phyloP scores from a whole-genome alignment of 2,888 invertebrate genomes.

The Omphaloscelis lunosa region DNA sequence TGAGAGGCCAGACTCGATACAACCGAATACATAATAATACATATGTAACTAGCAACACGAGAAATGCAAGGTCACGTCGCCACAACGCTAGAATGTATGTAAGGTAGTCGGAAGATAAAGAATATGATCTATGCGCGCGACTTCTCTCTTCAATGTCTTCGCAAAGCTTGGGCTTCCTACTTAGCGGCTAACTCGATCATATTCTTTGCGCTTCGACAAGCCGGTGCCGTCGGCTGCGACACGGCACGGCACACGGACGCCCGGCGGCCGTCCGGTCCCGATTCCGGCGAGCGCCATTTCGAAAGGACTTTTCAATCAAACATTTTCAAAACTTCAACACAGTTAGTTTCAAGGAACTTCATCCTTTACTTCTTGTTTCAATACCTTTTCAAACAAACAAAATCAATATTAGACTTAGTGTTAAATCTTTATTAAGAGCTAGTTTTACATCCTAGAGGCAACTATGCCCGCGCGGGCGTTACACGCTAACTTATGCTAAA shows the following conservation, averaged over 20 bases:
- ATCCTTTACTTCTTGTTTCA: conserved; percentile 96
- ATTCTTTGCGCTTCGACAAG: conserved; percentile 88
- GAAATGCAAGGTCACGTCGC: conserved; percentile 83
- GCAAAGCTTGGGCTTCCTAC: conserved; percentile 81
- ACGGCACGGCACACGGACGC: conserved; percentile 66
- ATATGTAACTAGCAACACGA: conserved; percentile 72
- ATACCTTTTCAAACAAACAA: conserved; percentile 96
- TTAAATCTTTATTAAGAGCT: conserved; percentile 88
- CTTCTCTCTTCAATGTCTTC: conserved; percentile 83
- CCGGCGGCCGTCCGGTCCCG: conserved; percentile 80
- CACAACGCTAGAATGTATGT: conserved; percentile 67
- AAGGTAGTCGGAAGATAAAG: conserved; percentile 79
- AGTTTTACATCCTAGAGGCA: conserved; percentile 88
- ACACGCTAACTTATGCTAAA: conserved; percentile 85
- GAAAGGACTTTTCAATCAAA: conserved; percentile 88
- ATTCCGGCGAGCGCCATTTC: conserved; percentile 86
- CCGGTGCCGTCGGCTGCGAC: conserved; percentile 80
- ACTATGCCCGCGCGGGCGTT: conserved; percentile 78
- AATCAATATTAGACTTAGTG: conserved; percentile 92
- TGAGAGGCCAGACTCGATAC: conserved; percentile 79
- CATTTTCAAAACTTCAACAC: conserved; percentile 90
- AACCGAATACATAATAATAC: conserved; percentile 81
- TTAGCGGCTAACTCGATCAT: conserved; percentile 83
- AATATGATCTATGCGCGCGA: conserved; percentile 85
- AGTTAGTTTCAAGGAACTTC: conserved; percentile 92